phyloP scores from a whole-genome alignment of 2,113 vertebrate species.

The Eurystomus gularis region DNA sequence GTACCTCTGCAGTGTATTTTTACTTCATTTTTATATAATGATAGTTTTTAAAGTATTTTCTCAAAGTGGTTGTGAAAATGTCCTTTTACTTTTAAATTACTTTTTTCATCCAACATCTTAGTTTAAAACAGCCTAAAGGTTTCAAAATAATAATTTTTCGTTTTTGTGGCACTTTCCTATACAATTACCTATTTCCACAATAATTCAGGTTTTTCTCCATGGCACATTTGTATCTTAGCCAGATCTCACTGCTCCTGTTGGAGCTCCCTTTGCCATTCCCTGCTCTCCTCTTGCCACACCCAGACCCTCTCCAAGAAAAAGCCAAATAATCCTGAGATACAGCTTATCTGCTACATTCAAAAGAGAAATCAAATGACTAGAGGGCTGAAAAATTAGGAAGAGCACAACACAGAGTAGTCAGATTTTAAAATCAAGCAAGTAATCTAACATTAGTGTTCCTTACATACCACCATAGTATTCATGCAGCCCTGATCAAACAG shows the following conservation, averaged over 20 bases:
- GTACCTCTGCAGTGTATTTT: not conserved
- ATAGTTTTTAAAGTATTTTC: not conserved
- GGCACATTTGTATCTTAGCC: not conserved
- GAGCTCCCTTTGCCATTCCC: too few relatives aligned
- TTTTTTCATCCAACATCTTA: not conserved
- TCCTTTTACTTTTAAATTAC: not conserved
- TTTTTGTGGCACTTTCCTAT: not conserved
- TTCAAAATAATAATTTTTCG: not conserved
- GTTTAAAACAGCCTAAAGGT: not conserved
- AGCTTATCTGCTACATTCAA: not conserved
- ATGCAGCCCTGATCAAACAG: not conserved
- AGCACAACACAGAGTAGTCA: not conserved
- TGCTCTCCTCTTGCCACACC: too few relatives aligned
- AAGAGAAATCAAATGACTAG: not conserved
- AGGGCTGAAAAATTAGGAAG: not conserved
- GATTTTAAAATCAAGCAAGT: not conserved
- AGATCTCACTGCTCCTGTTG: not conserved
- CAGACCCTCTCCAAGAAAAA: not conserved
- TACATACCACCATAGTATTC: fast-evolving
- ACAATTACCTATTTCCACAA: conserved; percentile 3
- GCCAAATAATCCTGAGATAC: not conserved
- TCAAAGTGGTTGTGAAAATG: not conserved
- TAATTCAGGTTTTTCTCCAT: not conserved
- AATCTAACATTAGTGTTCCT: not conserved
- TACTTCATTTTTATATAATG: not conserved